Evolutionary conservation across 2,888 invertebrate genomes (phyloP).

Genomic region (Sabellastarte sp.): DNA sequence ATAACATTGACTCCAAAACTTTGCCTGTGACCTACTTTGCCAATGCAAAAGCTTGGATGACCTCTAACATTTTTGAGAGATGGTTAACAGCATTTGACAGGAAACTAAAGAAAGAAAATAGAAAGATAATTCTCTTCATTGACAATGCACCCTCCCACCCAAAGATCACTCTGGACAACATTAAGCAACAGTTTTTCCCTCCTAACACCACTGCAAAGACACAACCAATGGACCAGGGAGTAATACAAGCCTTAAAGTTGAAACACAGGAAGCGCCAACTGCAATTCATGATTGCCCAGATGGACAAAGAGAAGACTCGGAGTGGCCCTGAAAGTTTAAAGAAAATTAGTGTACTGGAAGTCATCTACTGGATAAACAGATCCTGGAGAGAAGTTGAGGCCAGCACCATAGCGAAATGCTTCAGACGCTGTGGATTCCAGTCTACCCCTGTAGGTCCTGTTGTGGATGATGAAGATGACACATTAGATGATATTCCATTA

Average conservation of each 20-base stretch:
- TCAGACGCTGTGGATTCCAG: neutral
- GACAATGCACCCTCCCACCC: neutral
- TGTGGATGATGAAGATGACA: neutral
- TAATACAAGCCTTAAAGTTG: neutral
- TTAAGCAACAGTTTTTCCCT: neutral
- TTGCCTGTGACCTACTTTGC: neutral
- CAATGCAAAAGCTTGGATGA: slow-evolving; percentile 4
- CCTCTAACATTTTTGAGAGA: neutral
- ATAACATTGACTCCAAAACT: neutral
- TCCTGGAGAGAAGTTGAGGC: neutral
- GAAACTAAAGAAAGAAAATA: neutral
- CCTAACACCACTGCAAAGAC: slow-evolving; percentile 1
- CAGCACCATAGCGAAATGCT: neutral
- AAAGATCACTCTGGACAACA: neutral
- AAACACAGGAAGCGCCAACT: neutral
- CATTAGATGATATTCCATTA: neutral
- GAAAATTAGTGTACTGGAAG: neutral
- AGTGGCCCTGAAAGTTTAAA: neutral
- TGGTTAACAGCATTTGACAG: neutral
- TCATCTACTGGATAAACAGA: neutral
- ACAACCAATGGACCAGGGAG: slow-evolving; percentile 5
- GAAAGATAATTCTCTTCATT: neutral
- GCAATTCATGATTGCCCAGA: neutral
- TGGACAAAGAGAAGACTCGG: neutral
- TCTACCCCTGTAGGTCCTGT: too few relatives aligned